phyloP scores from a whole-genome alignment of 2,113 vertebrate species.

The Hyaena hyaena region DNA sequence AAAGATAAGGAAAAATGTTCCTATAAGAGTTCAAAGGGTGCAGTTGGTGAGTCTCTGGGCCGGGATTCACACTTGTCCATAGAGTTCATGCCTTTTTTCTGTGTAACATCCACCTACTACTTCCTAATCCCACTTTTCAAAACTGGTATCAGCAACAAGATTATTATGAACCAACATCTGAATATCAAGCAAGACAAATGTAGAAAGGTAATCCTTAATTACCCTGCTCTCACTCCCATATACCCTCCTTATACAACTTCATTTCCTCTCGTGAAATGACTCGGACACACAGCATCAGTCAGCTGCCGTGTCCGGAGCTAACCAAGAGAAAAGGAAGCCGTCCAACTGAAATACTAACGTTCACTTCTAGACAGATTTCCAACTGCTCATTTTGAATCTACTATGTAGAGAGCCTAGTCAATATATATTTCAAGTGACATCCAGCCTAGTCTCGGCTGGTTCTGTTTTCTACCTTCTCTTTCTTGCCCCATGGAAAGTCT shows the following conservation, averaged over 20 bases:
- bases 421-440: not conserved
- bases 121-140: not conserved
- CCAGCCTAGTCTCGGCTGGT: not conserved
- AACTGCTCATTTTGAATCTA: not conserved
- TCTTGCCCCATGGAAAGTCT: not conserved
- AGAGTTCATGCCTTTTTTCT: not conserved
- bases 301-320: not conserved
- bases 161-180: not conserved
- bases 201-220: not conserved
- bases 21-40: not conserved
- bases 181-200: not conserved
- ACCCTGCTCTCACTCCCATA: not conserved
- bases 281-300: not conserved
- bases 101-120: not conserved
- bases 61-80: not conserved
- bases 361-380: not conserved
- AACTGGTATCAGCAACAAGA: not conserved
- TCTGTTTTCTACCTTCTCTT: conserved; percentile 34
- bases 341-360: not conserved
- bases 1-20: not conserved
- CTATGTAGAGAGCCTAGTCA: not conserved
- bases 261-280: not conserved
- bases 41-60: not conserved
- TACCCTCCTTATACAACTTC: not conserved
- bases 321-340: not conserved